Evolutionary conservation across 2,113 vertebrate genomes (phyloP).

Genomic region (Lanius ludovicianus): DNA sequence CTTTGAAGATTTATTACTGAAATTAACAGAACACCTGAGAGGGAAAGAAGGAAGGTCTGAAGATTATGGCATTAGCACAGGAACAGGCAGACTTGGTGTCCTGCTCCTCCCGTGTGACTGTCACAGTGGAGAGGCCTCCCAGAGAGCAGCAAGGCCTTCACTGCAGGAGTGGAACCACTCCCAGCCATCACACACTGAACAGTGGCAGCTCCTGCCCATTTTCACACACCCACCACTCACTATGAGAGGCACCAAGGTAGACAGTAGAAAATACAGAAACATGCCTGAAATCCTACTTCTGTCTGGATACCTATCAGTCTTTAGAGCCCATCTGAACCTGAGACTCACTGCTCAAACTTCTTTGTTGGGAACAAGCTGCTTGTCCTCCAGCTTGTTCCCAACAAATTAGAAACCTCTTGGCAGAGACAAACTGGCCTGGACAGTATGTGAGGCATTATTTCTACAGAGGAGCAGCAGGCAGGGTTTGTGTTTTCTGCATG

Average conservation of each 20-base stretch:
- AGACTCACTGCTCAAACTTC: background rate
- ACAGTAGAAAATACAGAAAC: background rate
- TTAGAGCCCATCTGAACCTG: background rate
- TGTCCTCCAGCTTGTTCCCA: background rate
- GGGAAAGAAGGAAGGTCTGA: background rate
- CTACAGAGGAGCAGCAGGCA: background rate
- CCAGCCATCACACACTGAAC: rapidly evolving
- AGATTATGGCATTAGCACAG: background rate
- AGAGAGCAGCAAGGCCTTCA: background rate
- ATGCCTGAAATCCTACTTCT: background rate
- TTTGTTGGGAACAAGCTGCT: no score
- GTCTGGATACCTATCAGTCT: background rate
- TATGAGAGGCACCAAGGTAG: background rate
- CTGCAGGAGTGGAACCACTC: background rate
- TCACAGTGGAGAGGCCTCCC: background rate
- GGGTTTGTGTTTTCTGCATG: background rate
- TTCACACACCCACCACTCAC: background rate
- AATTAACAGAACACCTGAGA: background rate
- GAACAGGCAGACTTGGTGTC: background rate
- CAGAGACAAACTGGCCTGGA: background rate
- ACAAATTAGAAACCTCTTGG: background rate
- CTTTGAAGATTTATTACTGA: background rate
- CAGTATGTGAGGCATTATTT: rapidly evolving
- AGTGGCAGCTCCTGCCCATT: background rate
- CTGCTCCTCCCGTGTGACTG: background rate